phyloP scores from a whole-genome alignment of 1,140 invertebrate species.

The Hormaphis cornu region DNA sequence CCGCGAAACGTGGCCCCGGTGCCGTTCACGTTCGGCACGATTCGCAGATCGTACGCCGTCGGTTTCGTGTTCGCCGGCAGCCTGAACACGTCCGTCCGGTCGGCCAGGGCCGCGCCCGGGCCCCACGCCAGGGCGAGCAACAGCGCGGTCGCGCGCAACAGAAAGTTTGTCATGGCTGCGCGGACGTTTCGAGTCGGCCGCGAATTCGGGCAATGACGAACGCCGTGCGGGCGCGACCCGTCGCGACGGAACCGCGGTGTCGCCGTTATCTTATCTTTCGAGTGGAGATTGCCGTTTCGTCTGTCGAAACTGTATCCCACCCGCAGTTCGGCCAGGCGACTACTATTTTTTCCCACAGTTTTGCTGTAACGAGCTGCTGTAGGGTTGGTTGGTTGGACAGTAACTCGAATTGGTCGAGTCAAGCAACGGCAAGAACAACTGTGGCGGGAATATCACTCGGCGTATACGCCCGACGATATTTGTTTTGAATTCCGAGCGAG shows the following conservation, averaged over 20 bases:
- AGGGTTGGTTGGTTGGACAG: too few relatives aligned
- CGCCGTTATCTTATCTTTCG: not conserved
- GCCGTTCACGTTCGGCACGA: slow-evolving; percentile 49
- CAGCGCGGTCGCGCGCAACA: not conserved
- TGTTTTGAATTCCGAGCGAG: too few relatives aligned
- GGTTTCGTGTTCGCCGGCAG: slow-evolving; percentile 55
- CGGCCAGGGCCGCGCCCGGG: not conserved
- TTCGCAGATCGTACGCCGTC: slow-evolving; percentile 54
- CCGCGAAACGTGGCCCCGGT: slow-evolving; percentile 51
- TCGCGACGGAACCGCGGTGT: too few relatives aligned
- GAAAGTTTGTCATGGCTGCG: not conserved
- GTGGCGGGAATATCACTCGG: too few relatives aligned
- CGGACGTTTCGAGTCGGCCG: not conserved
- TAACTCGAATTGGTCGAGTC: too few relatives aligned
- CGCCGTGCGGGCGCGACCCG: too few relatives aligned
- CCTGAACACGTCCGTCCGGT: slow-evolving; percentile 44
- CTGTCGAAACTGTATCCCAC: too few relatives aligned
- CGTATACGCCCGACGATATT: too few relatives aligned
- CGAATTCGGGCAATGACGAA: not conserved
- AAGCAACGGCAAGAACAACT: too few relatives aligned
- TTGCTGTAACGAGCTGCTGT: too few relatives aligned
- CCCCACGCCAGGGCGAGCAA: not conserved
- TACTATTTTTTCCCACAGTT: too few relatives aligned
- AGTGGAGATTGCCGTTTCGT: not conserved
- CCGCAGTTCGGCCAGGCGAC: not conserved